Base-by-base conservation (phyloP, 2,797 vertebrate genomes). In the Chloroceryle amazona region DNA sequence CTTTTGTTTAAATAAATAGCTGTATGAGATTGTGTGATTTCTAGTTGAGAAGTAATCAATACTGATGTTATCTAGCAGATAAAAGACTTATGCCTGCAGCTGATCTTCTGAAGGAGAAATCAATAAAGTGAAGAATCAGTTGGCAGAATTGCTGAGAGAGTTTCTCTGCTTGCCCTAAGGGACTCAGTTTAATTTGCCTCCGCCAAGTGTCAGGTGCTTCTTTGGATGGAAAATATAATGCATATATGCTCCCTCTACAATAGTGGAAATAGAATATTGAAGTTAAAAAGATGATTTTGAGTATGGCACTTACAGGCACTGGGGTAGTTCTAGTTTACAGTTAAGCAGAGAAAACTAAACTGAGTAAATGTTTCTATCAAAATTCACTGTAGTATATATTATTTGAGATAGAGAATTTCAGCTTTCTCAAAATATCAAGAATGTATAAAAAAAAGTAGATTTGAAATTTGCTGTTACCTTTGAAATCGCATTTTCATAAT, bases 21-120 rank as follows among this genome's bases (percentile, higher is more conserved):
- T 81, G 1, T 95, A 58, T 86, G 73, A 90, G 54, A 84, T 18
- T 68, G 54, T 91, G 87, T 93, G 93, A 68, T 90, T 94, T 66
- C 79, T 94, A 25, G 46, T 41, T 88, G 85, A 94, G 71, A 93
- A 89, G 49, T 93, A 94, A 88, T 96, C 93, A 79, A 94, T 97
- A 88, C 42, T 79, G 73, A 58, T 94, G 82, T 93, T 65, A 76
- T 67, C 74, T 96, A 80, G 52, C 84, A 93, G 25, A 88, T 57
- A 75, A 91, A 87, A 61, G 42, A 47, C 66, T 89, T 80, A 44
- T 5, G 61, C 86, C 51, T 92, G 60, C 49, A 95, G 85, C 93
- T 97, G 92, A 94, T 96, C 51, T 90, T 91, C 51, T 78, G 65
- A 89, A 89, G 78, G 84, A 96, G 68, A 94, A 97, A 94, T 79